A percentile compares a stretch with the other conserved stretches of the same genome.
Conservation (phyloP, 2,797 vertebrate species). For the Amblyopsis hoosieri region DNA sequence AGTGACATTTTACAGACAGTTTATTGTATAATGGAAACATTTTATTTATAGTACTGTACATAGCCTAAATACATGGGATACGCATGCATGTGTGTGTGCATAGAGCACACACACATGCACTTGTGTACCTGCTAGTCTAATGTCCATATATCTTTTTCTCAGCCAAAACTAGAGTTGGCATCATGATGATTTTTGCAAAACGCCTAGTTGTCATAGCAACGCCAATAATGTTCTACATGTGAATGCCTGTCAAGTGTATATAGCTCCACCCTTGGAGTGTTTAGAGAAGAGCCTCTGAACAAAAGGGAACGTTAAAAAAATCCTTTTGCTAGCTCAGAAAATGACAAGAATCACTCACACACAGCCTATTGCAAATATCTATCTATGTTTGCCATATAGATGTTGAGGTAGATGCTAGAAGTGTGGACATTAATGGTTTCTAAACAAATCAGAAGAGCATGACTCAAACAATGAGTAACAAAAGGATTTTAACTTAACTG, state of each 20-base stretch:
- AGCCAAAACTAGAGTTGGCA: constrained; percentile 55
- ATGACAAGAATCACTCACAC: constrained; percentile 5
- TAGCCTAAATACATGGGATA: too few species aligned
- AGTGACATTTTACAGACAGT: too few species aligned
- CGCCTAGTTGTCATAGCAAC: constrained; percentile 73
- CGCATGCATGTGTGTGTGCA: background rate
- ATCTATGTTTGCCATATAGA: constrained; percentile 9
- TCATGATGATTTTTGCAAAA: constrained; percentile 51
- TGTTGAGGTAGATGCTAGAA: constrained; percentile 10
- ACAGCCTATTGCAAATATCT: constrained; percentile 7
- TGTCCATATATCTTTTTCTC: constrained; percentile 39
- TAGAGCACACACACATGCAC: background rate
- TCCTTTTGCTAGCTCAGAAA: background rate
- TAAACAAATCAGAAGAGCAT: background rate
- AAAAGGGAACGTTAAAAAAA: constrained; percentile 20
- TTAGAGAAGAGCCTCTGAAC: constrained; percentile 24
- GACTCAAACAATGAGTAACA: background rate
- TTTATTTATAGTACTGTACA: background rate
- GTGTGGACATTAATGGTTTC: constrained; percentile 38
- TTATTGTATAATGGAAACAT: too few species aligned
- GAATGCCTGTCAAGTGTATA: constrained; percentile 20
- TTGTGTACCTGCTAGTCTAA: constrained; percentile 7
- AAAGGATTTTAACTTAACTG: background rate
- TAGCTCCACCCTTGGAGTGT: constrained; percentile 22
- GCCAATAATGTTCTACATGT: constrained; percentile 33